Evolutionary conservation across 2,888 invertebrate genomes (phyloP), one percentile per base, ranked within the genome.

Genomic region (Celastrina argiolus): DNA sequence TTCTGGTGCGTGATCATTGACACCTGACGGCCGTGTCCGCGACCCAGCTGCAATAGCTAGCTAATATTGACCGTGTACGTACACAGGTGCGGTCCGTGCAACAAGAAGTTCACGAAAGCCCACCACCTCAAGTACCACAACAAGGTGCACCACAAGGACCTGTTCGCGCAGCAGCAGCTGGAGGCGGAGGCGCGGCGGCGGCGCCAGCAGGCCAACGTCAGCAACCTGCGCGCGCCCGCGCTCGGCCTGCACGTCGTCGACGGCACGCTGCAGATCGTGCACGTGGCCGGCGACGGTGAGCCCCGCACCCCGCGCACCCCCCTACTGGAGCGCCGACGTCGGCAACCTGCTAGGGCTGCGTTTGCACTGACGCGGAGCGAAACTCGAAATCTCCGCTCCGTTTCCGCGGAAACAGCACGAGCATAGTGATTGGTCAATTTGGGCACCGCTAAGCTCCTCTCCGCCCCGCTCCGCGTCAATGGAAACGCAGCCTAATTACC

Each of bases 81-180:
- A 26, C 10, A 14, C 74, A 92, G 91, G 0, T 92, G 92, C 71
- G 76, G 69, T 0, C 86, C 88, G 0, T 92, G 92, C 79, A 91
- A 90, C 80, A 92, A 91, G 80, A 90, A 91, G 74, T 92, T 92
- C 80, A 92, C 92, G 0, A 92, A 92, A 68, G 90, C 91, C 0
- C 91, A 92, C 73, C 92, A 92, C 67, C 78, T 92, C 28, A 92
- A 92, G 67, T 92, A 92, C 79, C 92, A 92, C 78, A 92, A 92
- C 79, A 91, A 91, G 75, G 90, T 92, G n/a, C 92, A 92, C 70
- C 92, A 92, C 76, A 92, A 91, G 72, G 91, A 91, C 18, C 67
- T 91, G 1, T 92, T 91, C 75, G 70, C 86, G 0, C 89, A 91
- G 58, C 88, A 89, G 74, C 88, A 91, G 71, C 64, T 91, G 58